Evolutionary conservation across 2,797 vertebrate species (phyloP).

Genomic region (Salmo trutta): DNA sequence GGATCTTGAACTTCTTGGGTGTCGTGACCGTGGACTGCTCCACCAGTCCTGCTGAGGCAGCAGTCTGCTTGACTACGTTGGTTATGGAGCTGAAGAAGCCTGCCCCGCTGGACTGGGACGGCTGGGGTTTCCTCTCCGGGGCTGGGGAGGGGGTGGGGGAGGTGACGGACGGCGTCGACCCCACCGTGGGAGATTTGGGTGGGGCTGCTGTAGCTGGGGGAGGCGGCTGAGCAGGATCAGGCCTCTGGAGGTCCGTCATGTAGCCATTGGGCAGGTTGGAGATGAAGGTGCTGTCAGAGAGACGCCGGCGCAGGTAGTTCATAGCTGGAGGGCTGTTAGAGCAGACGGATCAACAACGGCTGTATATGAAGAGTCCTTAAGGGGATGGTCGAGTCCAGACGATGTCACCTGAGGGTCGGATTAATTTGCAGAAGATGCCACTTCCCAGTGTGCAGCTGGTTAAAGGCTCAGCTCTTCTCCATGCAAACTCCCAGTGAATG

Average conservation of each 20-base stretch:
- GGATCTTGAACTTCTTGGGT: conserved; percentile 88
- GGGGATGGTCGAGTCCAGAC: neutral
- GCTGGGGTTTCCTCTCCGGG: conserved; percentile 74
- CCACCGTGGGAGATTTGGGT: conserved; percentile 69
- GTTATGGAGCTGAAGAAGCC: conserved; percentile 97
- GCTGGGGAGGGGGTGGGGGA: conserved; percentile 71
- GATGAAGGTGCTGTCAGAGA: conserved; percentile 98
- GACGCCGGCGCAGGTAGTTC: conserved; percentile 96
- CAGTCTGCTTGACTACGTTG: conserved; percentile 95
- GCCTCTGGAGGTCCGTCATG: conserved; percentile 96
- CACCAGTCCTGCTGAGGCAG: conserved; percentile 90
- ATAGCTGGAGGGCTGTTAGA: conserved; percentile 70
- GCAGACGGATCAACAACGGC: conserved; percentile 13
- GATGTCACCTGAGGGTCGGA: conserved; percentile 10
- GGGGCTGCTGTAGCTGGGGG: conserved; percentile 66
- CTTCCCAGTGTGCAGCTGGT: conserved; percentile 46
- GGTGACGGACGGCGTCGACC: conserved; percentile 62
- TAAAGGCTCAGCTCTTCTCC: conserved; percentile 58
- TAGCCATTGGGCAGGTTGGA: conserved; percentile 98
- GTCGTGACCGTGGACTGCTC: conserved; percentile 82
- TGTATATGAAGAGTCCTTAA: conserved; percentile 33
- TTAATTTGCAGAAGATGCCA: conserved; percentile 47
- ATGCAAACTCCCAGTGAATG: conserved; percentile 63
- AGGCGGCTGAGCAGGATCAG: conserved; percentile 85
- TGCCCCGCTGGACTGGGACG: conserved; percentile 81